Evolutionary conservation across 2,888 invertebrate species (phyloP), one percentile per base, ranked within the genome.

Genomic region (Bursaphelenchus okinawaensis): DNA sequence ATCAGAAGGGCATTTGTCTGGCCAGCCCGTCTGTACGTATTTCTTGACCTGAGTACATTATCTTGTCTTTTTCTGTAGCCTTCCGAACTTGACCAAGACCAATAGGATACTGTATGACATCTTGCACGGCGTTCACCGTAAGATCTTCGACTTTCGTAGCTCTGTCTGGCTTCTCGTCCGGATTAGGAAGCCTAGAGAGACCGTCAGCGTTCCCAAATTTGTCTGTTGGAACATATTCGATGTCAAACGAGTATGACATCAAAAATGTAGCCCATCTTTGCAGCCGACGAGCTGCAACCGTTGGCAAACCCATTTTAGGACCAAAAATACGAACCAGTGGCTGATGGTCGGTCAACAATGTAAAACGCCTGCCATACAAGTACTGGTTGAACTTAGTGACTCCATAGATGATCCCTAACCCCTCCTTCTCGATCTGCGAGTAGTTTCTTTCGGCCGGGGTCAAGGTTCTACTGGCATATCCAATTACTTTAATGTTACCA

Each of bases 301-400:
- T 63, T 19, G 78, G 78, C 9, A 82, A 63, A 9, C 70, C 74
- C 29, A 62, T 70, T 22, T 23, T 9, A n/a, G 24, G 22, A n/a
- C 66, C 66, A 28, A 74, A 75, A 22, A 75, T 70, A 0, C 66
- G n/a, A 0, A 74, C 82, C 4, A 86, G 68, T 0, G 85, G 84
- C 64, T 69, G 60, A 52, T 75, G 75, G 58, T 75, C 75, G 9
- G 75, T 75, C 19, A 55, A 61, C 3, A 75, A 69, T 0, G 81
- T 82, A 69, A 86, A 86, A n/a, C 77, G 71, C 16, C 81, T 71
- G 3, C 84, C 84, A 66, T 74, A 83, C 0, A 85, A 54, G 68
- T 83, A 85, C 24, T 82, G 74, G 59, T 83, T 81, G 72, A 84
- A 85, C 70, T 82, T 82, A 26, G 77, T 75, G 1, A 84, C 77